phyloP scores from a whole-genome alignment of 2,113 vertebrate genomes.

The Siniperca knerii region DNA sequence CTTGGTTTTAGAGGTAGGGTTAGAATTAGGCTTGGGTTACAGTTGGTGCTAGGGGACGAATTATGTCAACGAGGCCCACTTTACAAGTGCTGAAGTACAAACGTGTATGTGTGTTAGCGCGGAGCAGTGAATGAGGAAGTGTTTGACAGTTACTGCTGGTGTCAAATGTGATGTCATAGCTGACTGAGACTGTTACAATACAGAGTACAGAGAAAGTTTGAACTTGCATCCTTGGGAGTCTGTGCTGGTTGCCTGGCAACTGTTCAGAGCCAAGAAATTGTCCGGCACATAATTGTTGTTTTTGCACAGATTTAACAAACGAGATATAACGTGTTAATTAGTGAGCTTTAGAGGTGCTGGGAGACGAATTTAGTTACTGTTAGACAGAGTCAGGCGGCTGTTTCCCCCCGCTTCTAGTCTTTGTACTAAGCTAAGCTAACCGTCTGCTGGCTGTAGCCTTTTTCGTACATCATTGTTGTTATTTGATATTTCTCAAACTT shows the following conservation, averaged over 20 bases:
- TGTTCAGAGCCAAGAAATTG: background rate
- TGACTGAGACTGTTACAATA: background rate
- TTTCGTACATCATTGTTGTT: too few species aligned
- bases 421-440: too few species aligned
- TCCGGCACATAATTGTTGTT: background rate
- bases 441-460: too few species aligned
- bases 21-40: background rate
- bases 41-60: background rate
- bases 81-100: background rate
- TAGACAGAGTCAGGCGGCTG: background rate
- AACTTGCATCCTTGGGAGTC: background rate
- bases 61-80: background rate
- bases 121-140: background rate
- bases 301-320: background rate
- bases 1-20: background rate
- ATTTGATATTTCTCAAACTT: too few species aligned
- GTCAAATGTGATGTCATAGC: slow-evolving; percentile 23
- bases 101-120: background rate
- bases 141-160: background rate
- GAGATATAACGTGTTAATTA: background rate
- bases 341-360: background rate
- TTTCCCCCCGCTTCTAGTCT: too few species aligned
- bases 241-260: too few species aligned
- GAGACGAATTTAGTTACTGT: background rate
- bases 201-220: background rate